phyloP scores from a whole-genome alignment of 2,113 vertebrate species.

The Indri indri region DNA sequence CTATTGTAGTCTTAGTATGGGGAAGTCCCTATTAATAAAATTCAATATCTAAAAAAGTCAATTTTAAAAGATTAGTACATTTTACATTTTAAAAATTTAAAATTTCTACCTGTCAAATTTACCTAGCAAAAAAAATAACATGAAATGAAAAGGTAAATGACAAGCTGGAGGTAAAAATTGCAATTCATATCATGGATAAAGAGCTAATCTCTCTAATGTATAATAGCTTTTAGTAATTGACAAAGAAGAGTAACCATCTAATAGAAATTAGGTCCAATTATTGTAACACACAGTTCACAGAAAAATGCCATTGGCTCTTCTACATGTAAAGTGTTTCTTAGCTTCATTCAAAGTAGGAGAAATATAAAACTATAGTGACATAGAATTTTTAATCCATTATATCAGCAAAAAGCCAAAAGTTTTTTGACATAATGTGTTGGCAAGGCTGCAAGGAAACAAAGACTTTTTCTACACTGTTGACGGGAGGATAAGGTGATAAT shows the following conservation, averaged over 20 bases:
- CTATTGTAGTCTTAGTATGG: not conserved
- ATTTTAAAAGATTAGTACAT: not conserved
- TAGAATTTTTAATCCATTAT: not conserved
- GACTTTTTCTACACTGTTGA: not conserved
- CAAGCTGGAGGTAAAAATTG: not conserved
- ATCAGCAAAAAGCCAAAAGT: not conserved
- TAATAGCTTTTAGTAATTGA: not conserved
- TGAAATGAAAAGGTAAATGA: not conserved
- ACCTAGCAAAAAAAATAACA: not conserved
- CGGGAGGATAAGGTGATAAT: not conserved
- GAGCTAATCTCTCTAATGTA: not conserved
- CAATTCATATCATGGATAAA: not conserved
- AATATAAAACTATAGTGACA: not conserved
- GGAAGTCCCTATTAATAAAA: not conserved
- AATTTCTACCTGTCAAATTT: not conserved
- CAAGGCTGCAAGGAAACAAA: not conserved
- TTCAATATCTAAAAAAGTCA: not conserved
- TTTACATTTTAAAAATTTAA: not conserved
- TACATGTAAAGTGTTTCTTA: not conserved
- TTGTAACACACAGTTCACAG: not conserved
- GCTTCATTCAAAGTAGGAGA: not conserved
- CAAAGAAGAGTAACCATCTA: not conserved
- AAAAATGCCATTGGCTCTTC: slow-evolving; percentile 13
- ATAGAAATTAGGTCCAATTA: slow-evolving; percentile 1
- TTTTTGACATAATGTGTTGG: not conserved